Base-by-base conservation (phyloP, 2,113 vertebrate genomes). In the Hyperopisus bebe region DNA sequence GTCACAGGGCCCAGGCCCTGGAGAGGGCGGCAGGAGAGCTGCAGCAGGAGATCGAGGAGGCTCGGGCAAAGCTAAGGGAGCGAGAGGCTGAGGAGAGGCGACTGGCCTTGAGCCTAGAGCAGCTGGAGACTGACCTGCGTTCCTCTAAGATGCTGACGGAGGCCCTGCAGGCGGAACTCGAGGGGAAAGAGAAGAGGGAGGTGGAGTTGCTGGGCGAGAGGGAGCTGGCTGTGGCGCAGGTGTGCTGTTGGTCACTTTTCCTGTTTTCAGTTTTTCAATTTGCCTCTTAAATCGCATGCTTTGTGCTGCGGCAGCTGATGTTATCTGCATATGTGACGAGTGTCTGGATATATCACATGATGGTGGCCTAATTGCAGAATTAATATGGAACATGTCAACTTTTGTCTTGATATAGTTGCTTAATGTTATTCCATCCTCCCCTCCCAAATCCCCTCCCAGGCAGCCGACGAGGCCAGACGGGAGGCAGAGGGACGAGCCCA, bases 151-250 rank as follows among this genome's bases (percentile, higher is more conserved):
- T 94, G 0, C 93, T 98, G 62, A 97, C 95, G 0, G 95, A 96
- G 90, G 95, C 90, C 19, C 94, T 99, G 86, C 97, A 98, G 88
- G 93, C 93, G 19, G 96, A 97, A 93, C 93, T 96, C 48, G 94
- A 94, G 10, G 94, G 94, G 90, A 98, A 99, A 92, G 98, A 99
- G 53, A 96, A 95, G 89, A 96, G 97, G 90, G 97, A 99, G 80
- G 89, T 98, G 85, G 94, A 94, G 89, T 95, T 99, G 85, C 94
- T 99, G 21, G 97, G 95, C 82, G 96, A 96, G 90, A 97, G 96
- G 92, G 98, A 99, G 90, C 97, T 97, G 85, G 98, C 97, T 5
- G 94, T 99, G 0, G 62, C 95, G 46, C 93, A 95, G 93, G 97
- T 97, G 93, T 77, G 19, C 44, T 3, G 5, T 50, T 1, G 5